Base-by-base conservation (phyloP, 2,113 vertebrate genomes). In the Sterrhoptilus dennistouni region DNA sequence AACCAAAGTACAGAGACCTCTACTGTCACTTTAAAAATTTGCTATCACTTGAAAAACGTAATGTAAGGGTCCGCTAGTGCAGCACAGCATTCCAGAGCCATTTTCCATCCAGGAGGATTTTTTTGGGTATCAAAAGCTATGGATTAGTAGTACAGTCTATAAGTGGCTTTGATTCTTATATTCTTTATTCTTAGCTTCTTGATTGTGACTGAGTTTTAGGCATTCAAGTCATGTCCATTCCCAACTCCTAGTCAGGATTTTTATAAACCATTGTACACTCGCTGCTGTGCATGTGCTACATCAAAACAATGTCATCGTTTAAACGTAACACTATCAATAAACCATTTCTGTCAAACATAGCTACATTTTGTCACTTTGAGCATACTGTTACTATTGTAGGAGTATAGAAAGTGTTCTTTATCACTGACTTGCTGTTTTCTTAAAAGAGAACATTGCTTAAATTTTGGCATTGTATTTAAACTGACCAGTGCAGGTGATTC, bases 131-230 rank as follows among this genome's bases (percentile, higher is more conserved):
- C 29, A 86, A 33, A 91, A 77, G 22, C 47, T 77, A 22, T 14
- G 23, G 81, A 65, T 23, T 27, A 52, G 54, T 71, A 74, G 54
- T 74, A n/a, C 17, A 52, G 63, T 57, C 60, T 92, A 15, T 85
- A 90, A 91, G 69, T 92, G 50, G 52, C 60, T 90, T 86, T 78
- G 56, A 64, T 95, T 86, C 68, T 78, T 92, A 63, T 49, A 14
- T 49, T 24, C 23, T 49, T 49, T 49, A 49, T 49, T 49, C 47
- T 49, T 47, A 6, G 45, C 22, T 12, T 49, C 47, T 49, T 24
- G 47, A 49, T 24, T 49, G 47, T 45, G 79, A 83, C 79, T 56
- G 35, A 44, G 29, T 86, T 94, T 89, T 68, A 71, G 77, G 68
- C 68, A 64, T 93, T 75, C 23, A 18, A 44, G 76, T 96, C 71